Evolutionary conservation across 2,888 invertebrate species (phyloP).

Genomic region (Pterostichus madidus): DNA sequence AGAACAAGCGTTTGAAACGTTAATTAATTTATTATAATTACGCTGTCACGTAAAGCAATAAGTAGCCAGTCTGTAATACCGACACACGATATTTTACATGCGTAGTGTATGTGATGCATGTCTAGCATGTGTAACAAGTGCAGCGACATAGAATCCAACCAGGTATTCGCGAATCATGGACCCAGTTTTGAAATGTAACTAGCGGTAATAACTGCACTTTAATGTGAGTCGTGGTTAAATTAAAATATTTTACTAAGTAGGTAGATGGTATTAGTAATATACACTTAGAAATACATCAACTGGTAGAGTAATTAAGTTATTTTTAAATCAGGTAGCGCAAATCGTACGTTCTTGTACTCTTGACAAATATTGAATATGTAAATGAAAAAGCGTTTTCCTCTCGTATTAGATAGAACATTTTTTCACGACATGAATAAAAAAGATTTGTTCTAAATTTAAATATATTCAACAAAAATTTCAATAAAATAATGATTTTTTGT

Average conservation of each 20-base stretch:
- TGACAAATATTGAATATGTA: too few species aligned
- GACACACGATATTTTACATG: neutral
- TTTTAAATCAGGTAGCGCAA: too few species aligned
- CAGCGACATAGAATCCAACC: conserved; percentile 39
- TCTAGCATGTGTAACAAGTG: conserved; percentile 20
- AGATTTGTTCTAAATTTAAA: too few species aligned
- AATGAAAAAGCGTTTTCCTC: too few species aligned
- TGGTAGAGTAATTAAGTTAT: too few species aligned
- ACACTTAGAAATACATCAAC: too few species aligned
- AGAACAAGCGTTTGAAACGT: conserved; percentile 7
- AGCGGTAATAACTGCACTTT: conserved; percentile 44
- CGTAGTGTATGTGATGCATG: conserved; percentile 1
- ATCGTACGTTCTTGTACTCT: too few species aligned
- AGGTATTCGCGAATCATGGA: neutral
- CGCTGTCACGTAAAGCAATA: conserved; percentile 8
- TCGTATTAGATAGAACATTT: too few species aligned
- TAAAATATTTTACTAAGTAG: neutral
- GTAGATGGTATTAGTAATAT: too few species aligned
- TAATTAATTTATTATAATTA: conserved; percentile 43
- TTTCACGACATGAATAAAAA: too few species aligned
- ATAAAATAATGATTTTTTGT: too few species aligned
- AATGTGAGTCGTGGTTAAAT: neutral
- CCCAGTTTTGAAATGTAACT: conserved; percentile 22
- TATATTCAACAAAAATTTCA: too few species aligned
- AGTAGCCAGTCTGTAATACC: conserved; percentile 1